Evolutionary conservation across 2,113 vertebrate species (phyloP), one percentile per base, ranked within the genome.

Genomic region (Spheniscus mendiculus): DNA sequence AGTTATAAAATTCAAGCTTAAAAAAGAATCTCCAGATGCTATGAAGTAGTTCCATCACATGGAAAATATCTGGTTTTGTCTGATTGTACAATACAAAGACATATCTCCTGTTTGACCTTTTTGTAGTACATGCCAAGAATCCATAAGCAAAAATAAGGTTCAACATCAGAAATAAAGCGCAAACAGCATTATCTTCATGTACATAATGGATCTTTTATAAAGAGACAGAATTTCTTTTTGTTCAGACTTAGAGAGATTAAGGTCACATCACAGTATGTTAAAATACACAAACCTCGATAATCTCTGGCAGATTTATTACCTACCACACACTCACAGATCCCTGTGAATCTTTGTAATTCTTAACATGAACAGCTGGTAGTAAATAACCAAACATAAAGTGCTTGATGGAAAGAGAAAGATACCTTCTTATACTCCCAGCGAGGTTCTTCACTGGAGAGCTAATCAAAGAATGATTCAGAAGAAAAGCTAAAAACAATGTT

Each of bases 271-370:
- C 61, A 94, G 80, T 89, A 95, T 93, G 88, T 83, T 96, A 97
- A 97, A 97, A 97, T 93, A 85, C 85, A 97, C 94, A 97, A 97
- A 94, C 36, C 44, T 95, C 62, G 10, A 92, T 96, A 94, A 97
- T 96, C 78, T 97, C 96, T 96, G 92, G 82, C 74, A 96, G 96
- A 96, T 93, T 97, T 97, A 94, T 87, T 95, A 90, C 93, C 95
- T 98, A 97, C 70, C 89, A 69, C 63, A 96, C 82, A 96, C 67
- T 91, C 50, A 83, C 63, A 97, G 61, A 62, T 86, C 47, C 72
- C n/a, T 80, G 62, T 66, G 95, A 97, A 95, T 94, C 76, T 97
- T 92, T 89, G 44, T 86, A 87, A 50, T 70, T 86, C 96, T 97
- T 93, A 95, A 83, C 40, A 90, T 61, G 92, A 97, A 90, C 76